Conservation (phyloP, 2,888 invertebrate species). For the Phengaris alcon region DNA sequence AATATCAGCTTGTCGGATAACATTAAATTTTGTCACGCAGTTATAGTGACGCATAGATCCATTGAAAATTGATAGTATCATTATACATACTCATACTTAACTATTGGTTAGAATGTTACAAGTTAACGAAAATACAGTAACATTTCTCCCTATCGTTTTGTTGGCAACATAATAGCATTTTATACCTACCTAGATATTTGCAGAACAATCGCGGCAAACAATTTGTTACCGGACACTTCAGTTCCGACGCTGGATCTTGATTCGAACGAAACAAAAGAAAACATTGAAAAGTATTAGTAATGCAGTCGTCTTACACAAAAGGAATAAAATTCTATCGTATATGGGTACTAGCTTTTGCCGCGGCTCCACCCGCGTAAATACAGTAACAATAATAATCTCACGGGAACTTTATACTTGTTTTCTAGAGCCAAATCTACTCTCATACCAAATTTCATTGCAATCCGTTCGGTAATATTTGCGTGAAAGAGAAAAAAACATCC, state of each 20-base stretch:
- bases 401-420: no score
- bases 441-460: no score
- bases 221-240: constrained; percentile 15
- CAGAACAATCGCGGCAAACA: constrained; percentile 3
- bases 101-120: background rate
- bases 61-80: background rate
- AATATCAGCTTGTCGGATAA: no score
- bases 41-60: no score
- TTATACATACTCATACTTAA: background rate
- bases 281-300: background rate
- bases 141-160: background rate
- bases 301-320: background rate
- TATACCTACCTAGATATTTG: background rate
- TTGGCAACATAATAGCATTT: background rate
- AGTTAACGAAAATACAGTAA: background rate
- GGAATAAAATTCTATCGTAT: background rate
- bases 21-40: no score
- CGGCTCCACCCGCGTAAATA: no score
- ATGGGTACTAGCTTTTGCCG: no score
- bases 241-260: background rate
- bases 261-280: constrained; percentile 6
- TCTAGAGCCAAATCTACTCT: background rate
- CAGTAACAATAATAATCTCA: no score
- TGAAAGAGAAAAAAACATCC: no score
- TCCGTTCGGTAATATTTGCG: no score